Percentiles rank a stretch among this genome's conserved stretches.
Evolutionary conservation across 2,888 invertebrate genomes (phyloP).

Genomic region (Zelleria hepariella): DNA sequence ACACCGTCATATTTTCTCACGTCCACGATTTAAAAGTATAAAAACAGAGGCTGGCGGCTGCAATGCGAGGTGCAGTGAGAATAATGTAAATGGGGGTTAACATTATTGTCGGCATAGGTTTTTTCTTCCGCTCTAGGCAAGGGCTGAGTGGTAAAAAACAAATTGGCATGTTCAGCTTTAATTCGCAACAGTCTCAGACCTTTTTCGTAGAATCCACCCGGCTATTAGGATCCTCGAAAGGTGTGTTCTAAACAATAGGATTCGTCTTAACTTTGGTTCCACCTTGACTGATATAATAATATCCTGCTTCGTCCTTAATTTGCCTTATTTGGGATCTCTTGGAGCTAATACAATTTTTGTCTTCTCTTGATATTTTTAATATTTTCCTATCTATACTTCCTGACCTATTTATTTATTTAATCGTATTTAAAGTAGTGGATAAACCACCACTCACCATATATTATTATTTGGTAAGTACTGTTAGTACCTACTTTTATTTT

Average conservation of each 20-base stretch:
- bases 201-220: conserved; percentile 17
- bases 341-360: too few species aligned
- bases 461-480: neutral
- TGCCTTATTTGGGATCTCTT: neutral
- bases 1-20: too few species aligned
- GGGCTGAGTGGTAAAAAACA: conserved; percentile 12
- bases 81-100: neutral
- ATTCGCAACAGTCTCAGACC: conserved; percentile 17
- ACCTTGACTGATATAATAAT: neutral
- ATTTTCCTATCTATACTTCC: too few species aligned
- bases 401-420: too few species aligned
- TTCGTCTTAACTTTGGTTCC: neutral
- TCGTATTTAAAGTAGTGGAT: too few species aligned
- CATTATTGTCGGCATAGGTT: conserved; percentile 15
- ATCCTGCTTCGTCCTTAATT: neutral
- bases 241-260: conserved; percentile 1
- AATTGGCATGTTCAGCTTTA: conserved; percentile 21
- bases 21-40: too few species aligned
- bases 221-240: neutral
- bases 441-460: neutral
- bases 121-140: conserved; percentile 19
- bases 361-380: too few species aligned
- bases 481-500: neutral
- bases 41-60: neutral
- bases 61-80: too few species aligned